Evolutionary conservation across 2,113 vertebrate genomes (phyloP).

Genomic region (Australoheros scitulus): DNA sequence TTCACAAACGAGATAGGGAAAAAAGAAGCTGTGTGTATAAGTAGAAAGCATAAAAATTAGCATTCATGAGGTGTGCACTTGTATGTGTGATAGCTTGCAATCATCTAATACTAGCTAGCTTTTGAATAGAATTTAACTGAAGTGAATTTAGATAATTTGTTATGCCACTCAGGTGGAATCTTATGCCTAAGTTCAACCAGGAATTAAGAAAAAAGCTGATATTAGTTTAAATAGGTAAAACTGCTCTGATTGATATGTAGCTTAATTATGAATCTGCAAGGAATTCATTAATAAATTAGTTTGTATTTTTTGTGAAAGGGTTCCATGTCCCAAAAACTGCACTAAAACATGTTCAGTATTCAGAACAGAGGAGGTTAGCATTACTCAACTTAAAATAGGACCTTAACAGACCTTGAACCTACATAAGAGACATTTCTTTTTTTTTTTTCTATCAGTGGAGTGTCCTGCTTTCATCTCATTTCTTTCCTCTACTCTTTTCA

Average conservation of each 20-base stretch:
- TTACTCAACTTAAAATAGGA: not conserved
- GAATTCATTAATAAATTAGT: not conserved
- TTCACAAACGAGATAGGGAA: not conserved
- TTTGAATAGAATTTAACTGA: not conserved
- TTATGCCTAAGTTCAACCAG: no score
- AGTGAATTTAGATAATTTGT: not conserved
- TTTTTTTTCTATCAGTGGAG: not conserved
- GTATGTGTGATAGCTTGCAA: not conserved
- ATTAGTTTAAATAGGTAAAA: not conserved
- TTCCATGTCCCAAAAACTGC: not conserved
- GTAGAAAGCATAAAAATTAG: not conserved
- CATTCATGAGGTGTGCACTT: not conserved
- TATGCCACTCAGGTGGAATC: not conserved
- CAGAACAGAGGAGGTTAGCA: not conserved
- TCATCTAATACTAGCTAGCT: not conserved
- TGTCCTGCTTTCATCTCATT: conserved; percentile 2
- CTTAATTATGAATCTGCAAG: not conserved
- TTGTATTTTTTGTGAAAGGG: not conserved
- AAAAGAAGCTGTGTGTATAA: not conserved
- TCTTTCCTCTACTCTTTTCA: not conserved
- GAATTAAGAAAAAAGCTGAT: not conserved
- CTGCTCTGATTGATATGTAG: not conserved
- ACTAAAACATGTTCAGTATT: not conserved
- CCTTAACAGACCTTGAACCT: not conserved
- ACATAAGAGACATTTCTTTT: not conserved